Evolutionary conservation across 2,797 vertebrate genomes (phyloP).

Genomic region (Acipenser ruthenus): DNA sequence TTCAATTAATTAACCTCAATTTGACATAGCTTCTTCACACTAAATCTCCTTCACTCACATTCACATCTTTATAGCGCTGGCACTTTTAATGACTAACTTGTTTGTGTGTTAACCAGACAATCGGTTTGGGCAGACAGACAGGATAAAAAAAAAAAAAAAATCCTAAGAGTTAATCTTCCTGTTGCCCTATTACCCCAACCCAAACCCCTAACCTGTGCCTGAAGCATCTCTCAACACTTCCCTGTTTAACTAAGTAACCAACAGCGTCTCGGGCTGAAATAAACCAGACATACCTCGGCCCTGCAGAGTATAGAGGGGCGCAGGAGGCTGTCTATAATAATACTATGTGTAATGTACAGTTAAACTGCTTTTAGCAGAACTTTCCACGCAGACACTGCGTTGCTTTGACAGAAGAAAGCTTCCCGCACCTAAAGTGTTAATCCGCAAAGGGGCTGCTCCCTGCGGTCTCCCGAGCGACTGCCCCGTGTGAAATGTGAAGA

Average conservation of each 20-base stretch:
- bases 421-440: neutral
- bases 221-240: too few species aligned
- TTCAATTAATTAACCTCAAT: too few species aligned
- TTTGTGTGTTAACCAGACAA: too few species aligned
- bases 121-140: too few species aligned
- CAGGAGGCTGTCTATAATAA: slow-evolving; percentile 1
- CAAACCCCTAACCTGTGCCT: neutral
- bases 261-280: neutral
- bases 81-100: too few species aligned
- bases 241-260: neutral
- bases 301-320: neutral
- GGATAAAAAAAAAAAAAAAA: slow-evolving; percentile 18
- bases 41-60: too few species aligned
- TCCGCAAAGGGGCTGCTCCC: slow-evolving; percentile 6
- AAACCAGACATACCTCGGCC: neutral
- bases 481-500: slow-evolving; percentile 2
- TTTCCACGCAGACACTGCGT: neutral
- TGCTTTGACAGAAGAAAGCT: neutral
- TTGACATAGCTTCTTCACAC: too few species aligned
- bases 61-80: too few species aligned
- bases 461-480: neutral
- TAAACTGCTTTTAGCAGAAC: neutral
- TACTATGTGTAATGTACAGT: slow-evolving; percentile 2
- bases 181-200: neutral
- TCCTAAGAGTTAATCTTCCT: slow-evolving; percentile 25